These are phyloP conservation scores for Orthosia cruda DNA, from an alignment of 2,888 invertebrate species.

Conservation along the genomic window DNA sequence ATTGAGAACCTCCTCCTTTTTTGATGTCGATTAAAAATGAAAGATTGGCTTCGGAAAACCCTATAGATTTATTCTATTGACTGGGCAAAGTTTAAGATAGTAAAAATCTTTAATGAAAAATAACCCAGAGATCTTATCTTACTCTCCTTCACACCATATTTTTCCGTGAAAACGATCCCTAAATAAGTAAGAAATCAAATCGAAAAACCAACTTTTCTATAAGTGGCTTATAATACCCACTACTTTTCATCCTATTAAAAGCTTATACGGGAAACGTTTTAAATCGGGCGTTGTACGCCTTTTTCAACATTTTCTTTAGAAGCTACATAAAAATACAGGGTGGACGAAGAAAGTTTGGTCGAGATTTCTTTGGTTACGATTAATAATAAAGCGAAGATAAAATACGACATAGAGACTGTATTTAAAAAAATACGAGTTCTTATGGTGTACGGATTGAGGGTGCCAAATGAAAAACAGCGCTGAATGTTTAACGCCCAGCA, in stretches of 20 bases:
- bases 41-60: no score
- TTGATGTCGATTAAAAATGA: no score
- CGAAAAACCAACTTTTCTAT: constrained; percentile 52
- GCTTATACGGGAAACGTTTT: constrained; percentile 71
- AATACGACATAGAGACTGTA: no score
- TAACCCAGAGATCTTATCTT: not conserved
- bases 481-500: no score
- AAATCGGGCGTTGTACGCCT: constrained; percentile 60
- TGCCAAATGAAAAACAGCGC: no score
- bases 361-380: not conserved
- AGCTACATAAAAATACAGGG: constrained; percentile 42
- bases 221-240: constrained; percentile 57
- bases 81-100: no score
- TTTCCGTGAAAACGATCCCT: not conserved
- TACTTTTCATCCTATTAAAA: constrained; percentile 63
- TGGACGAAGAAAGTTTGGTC: constrained; percentile 11
- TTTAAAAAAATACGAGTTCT: no score
- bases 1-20: no score
- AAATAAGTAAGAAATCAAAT: constrained; percentile 56
- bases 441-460: no score
- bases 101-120: no score
- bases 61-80: no score
- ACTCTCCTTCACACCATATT: not conserved
- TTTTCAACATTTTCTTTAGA: constrained; percentile 54
- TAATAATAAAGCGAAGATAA: not conserved